Base-by-base conservation (phyloP, 2,888 invertebrate species). In the Steinernema hermaphroditum region DNA sequence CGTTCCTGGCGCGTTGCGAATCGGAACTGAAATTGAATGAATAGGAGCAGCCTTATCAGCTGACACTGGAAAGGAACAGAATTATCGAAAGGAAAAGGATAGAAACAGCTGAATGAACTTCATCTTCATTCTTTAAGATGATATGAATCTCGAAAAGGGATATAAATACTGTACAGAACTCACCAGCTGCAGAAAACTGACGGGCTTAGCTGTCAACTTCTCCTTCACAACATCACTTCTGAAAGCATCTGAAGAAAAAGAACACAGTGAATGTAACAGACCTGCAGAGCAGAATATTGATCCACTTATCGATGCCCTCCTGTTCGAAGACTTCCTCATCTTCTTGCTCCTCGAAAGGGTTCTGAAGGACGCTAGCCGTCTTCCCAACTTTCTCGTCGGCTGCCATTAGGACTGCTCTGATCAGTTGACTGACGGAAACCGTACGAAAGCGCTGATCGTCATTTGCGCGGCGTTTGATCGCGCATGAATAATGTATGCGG, bases 261-360 rank as follows among this genome's bases (percentile, higher is more conserved):
- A 6, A 49, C 9, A 19, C 49, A 19, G 6, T n/a, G 6, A 9
- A 6, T 6, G n/a, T 6, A 2, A 54, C 54, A 19, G 9, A 54
- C 54, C 72, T 50, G 14, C 71, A 71, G 16, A 71, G 34, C 16
- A 71, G 41, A 16, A 71, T 19, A 29, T 71, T 71, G 12, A 71
- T 14, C 71, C 71, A 71, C 29, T 70, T 49, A 46, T 70, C 70
- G 14, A 70, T 12, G 12, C 70, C 70, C n/a, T 8, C 8, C 27
- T 49, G 44, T 2, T 22, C 29, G 32, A 27, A 46, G n/a, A 49
- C 46, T 8, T 46, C 70, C n/a, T 70, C 49, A 6, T 70, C 70
- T 2, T 24, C 49, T n/a, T 46, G 24, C 32, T 70, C 29, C n/a
- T n/a, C n/a, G n/a, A n/a, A n/a, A n/a, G n/a, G n/a, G n/a, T n/a